Evolutionary conservation across 1,140 invertebrate genomes (phyloP), one percentile per base, ranked within the genome.

Genomic region (Euura saliciscinereae): DNA sequence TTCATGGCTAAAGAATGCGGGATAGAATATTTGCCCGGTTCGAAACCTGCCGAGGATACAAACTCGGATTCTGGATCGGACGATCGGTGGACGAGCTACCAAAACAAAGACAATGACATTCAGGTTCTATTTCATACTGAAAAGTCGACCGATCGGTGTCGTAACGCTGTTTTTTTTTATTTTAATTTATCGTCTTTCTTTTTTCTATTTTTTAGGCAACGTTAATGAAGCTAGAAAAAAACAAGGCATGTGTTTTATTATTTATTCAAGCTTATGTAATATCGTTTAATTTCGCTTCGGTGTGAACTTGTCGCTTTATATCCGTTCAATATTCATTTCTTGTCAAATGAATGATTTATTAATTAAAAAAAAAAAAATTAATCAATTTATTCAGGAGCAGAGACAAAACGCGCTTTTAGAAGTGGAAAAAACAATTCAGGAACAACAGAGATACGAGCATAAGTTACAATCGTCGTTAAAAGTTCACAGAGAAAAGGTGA

Each of bases 221-320:
- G 84, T 88, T 91, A 83, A 86, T 82, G 86, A 86, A 88, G 83
- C 85, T 90, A 88, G 89, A 90, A 87, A 88, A 86, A 85, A 83
- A 86, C 82, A 91, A 91, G 90, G 90, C 90, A 91, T 89, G 90
- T 91, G 84, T 84, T 82, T 79, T 84, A 77, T 78, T 78, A 73
- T 70, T 77, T 74, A 73, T 73, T 71, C 44, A 45, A 43, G 45
- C 71, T 72, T 46, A 71, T 46, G 13, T 75, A 68, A 75, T 0
- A 28, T 28, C 28, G 28, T 28, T 28, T 28, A 28, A 28, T 28
- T 28, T 28, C 28, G 28, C 28, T 28, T 67, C 11, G 44, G 3
- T 67, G 10, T 10, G 11, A 67, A 67, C 4, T 67, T 67, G n/a
- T 43, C 10, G 45, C 70, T 72, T 43, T 64, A 45, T 66, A 46